phyloP scores from a whole-genome alignment of 2,113 vertebrate species.

The Sminthopsis crassicaudata region DNA sequence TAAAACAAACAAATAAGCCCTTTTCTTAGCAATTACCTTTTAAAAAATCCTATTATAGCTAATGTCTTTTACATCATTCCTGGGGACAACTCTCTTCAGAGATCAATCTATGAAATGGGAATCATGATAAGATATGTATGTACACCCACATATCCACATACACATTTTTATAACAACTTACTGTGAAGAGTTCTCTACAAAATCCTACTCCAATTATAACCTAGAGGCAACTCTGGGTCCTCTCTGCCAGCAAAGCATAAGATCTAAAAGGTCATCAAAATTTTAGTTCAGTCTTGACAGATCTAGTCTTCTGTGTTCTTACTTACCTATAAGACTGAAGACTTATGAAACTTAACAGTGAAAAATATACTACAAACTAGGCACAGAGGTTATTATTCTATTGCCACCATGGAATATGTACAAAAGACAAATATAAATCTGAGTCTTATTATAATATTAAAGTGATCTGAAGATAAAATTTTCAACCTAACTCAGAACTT shows the following conservation, averaged over 20 bases:
- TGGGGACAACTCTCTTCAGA: background rate
- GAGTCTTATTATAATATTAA: background rate
- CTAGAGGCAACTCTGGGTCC: background rate
- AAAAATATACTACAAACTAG: background rate
- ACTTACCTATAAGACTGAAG: background rate
- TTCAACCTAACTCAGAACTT: background rate
- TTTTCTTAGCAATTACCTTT: background rate
- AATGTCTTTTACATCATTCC: background rate
- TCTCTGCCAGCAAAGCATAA: background rate
- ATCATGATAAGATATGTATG: background rate
- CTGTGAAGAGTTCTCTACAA: background rate
- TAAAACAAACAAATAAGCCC: background rate
- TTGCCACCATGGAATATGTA: background rate
- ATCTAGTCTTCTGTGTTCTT: background rate
- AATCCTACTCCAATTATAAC: background rate
- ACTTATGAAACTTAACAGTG: background rate
- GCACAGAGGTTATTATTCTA: background rate
- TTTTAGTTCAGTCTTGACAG: background rate
- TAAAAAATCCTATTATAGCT: background rate
- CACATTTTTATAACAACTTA: background rate
- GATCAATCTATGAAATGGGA: background rate
- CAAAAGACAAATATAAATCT: background rate
- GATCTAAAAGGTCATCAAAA: background rate
- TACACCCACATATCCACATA: no score
- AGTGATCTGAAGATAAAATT: background rate